These are phyloP conservation scores for Drosophila ficusphila DNA, from an alignment of 1,140 invertebrate species.

Conservation along the genomic window DNA sequence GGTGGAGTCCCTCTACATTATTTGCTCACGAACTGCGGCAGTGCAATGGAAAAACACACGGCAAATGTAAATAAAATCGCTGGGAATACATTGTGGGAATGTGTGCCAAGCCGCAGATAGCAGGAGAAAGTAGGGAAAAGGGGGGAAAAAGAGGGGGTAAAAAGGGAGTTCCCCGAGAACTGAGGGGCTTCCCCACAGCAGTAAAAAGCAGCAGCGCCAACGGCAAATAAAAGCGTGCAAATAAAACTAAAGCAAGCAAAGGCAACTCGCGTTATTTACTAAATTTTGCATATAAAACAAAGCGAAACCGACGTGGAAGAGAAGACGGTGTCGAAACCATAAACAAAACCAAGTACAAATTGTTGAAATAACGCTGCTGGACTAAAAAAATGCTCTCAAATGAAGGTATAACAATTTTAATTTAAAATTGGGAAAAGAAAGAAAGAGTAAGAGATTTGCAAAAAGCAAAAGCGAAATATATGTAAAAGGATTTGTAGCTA, in stretches of 20 bases:
- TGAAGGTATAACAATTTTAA: too few species aligned
- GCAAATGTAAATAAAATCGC: conserved; percentile 76
- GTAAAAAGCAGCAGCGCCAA: conserved; percentile 68
- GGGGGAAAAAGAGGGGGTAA: neutral
- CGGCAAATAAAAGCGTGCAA: conserved; percentile 73
- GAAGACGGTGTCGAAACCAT: conserved; percentile 18
- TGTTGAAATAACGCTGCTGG: conserved; percentile 8
- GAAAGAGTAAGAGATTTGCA: too few species aligned
- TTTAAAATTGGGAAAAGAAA: too few species aligned
- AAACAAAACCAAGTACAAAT: conserved; percentile 36
- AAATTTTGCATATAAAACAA: conserved; percentile 76
- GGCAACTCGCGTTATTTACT: conserved; percentile 73
- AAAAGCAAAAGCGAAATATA: too few species aligned
- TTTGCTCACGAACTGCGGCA: conserved; percentile 73
- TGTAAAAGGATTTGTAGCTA: neutral
- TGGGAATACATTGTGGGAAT: conserved; percentile 52
- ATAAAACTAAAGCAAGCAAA: conserved; percentile 78
- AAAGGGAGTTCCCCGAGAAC: conserved; percentile 1
- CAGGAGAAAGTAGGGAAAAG: neutral
- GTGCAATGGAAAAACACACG: conserved; percentile 72
- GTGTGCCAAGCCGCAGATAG: conserved; percentile 47
- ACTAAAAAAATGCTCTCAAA: neutral
- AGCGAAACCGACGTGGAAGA: conserved; percentile 9
- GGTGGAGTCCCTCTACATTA: conserved; percentile 9
- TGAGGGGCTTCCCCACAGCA: conserved; percentile 28